Evolutionary conservation across 2,113 vertebrate species (phyloP).

Genomic region (Actinemys pallida): DNA sequence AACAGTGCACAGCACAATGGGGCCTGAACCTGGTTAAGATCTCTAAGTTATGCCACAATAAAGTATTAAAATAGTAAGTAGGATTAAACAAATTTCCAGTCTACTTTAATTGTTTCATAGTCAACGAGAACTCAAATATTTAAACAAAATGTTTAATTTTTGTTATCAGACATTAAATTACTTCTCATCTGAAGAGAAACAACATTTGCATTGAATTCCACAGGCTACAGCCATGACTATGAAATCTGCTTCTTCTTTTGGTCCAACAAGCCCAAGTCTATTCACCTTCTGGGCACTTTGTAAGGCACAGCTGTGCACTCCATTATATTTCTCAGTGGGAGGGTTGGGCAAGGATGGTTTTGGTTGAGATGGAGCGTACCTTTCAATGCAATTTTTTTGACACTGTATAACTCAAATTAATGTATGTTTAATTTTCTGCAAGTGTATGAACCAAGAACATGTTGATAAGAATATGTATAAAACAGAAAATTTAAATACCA

Average conservation of each 20-base stretch:
- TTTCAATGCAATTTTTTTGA: not conserved
- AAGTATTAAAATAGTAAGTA: not conserved
- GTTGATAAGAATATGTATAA: rapidly evolving
- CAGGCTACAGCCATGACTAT: not conserved
- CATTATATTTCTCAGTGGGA: not conserved
- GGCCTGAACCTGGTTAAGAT: not conserved
- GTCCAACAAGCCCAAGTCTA: not conserved
- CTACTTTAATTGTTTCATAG: not conserved
- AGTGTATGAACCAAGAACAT: not conserved
- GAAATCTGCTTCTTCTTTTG: not conserved
- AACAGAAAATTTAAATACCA: not conserved
- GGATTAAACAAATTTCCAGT: not conserved
- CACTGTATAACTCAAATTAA: not conserved
- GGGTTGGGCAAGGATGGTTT: not conserved
- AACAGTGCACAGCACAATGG: not conserved
- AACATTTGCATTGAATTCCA: not conserved
- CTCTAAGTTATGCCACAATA: not conserved
- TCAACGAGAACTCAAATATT: not conserved
- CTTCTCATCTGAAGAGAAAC: not conserved
- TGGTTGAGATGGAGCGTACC: not conserved
- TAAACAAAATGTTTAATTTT: not conserved
- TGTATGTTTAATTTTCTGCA: not conserved
- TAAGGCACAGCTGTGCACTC: not conserved
- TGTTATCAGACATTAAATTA: not conserved
- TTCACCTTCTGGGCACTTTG: not conserved